Evolutionary conservation across 53 echinoderm and acorn worm genomes (phyloP).

Genomic region (Pentamera pediparva): DNA sequence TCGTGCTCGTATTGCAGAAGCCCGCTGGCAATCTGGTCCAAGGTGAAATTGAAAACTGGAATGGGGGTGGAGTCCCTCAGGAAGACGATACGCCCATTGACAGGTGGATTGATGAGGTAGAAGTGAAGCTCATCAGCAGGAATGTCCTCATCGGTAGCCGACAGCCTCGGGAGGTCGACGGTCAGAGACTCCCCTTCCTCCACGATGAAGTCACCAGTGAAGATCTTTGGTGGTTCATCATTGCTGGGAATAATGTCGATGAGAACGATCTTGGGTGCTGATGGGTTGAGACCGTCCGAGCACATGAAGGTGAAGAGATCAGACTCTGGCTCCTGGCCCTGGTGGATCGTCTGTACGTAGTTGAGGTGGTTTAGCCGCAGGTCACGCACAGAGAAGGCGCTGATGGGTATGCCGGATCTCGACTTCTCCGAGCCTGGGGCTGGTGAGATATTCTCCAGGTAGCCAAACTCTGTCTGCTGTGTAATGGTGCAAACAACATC

Average conservation of each 20-base stretch:
- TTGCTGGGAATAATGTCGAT: conserved; percentile 73
- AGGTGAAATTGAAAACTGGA: conserved; percentile 82
- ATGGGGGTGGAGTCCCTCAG: conserved; percentile 35
- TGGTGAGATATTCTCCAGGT: conserved; percentile 93
- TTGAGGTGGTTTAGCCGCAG: conserved; percentile 93
- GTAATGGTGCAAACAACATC: conserved; percentile 82
- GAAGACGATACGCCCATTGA: conserved; percentile 66
- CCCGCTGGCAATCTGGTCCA: conserved; percentile 67
- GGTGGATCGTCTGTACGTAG: conserved; percentile 92
- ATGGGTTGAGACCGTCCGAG: conserved; percentile 83
- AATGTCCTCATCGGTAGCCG: conserved; percentile 72
- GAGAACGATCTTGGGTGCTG: conserved; percentile 65
- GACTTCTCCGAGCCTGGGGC: conserved; percentile 99
- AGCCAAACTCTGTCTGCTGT: conserved; percentile 57
- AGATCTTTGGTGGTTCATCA: conserved; percentile 82
- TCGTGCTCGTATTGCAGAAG: conserved; percentile 82
- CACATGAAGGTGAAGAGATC: conserved; percentile 81
- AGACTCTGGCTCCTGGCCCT: conserved; percentile 64
- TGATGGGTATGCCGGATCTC: conserved; percentile 84
- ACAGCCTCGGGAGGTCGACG: conserved; percentile 61
- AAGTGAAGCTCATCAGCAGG: conserved; percentile 83
- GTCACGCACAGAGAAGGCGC: conserved; percentile 86
- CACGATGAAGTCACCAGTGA: conserved; percentile 53
- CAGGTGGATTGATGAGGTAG: conserved; percentile 64
- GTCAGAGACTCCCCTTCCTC: conserved; percentile 61